Evolutionary conservation across 2,797 vertebrate genomes (phyloP).

Genomic region (Enteromius mattozi): DNA sequence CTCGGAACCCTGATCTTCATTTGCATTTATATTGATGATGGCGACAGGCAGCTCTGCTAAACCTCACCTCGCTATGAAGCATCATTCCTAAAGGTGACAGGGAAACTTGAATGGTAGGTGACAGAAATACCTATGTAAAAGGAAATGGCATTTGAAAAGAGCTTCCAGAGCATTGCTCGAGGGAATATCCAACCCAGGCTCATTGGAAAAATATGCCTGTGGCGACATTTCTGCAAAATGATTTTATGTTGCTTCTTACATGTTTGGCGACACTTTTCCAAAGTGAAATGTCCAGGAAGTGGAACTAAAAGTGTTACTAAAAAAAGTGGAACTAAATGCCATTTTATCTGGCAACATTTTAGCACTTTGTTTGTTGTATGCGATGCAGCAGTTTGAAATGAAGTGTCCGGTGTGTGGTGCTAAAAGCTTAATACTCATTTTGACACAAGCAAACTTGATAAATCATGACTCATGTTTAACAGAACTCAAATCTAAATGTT

Average conservation of each 20-base stretch:
- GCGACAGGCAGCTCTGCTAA: constrained; percentile 55
- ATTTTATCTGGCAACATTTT: neutral
- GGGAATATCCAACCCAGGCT: neutral
- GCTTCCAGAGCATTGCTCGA: constrained; percentile 15
- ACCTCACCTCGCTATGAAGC: constrained; percentile 61
- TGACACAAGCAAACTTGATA: neutral
- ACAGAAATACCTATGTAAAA: constrained; percentile 38
- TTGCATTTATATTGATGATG: constrained; percentile 74
- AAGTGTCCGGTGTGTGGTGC: neutral
- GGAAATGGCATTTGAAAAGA: constrained; percentile 39
- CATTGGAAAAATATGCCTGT: neutral
- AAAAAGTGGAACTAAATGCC: neutral
- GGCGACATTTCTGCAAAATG: constrained; percentile 1
- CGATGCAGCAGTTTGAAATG: no score
- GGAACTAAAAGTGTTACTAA: neutral
- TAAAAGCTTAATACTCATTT: neutral
- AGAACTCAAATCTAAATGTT: neutral
- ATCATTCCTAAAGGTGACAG: constrained; percentile 57
- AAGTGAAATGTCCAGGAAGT: neutral
- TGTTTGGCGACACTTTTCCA: neutral
- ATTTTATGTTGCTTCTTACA: neutral
- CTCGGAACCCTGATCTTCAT: constrained; percentile 63
- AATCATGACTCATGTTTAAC: neutral
- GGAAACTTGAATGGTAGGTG: constrained; percentile 45
- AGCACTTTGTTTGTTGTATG: neutral